These are phyloP conservation scores for Trichopoda pennipes DNA, from an alignment of 2,888 invertebrate species.

Conservation along the genomic window DNA sequence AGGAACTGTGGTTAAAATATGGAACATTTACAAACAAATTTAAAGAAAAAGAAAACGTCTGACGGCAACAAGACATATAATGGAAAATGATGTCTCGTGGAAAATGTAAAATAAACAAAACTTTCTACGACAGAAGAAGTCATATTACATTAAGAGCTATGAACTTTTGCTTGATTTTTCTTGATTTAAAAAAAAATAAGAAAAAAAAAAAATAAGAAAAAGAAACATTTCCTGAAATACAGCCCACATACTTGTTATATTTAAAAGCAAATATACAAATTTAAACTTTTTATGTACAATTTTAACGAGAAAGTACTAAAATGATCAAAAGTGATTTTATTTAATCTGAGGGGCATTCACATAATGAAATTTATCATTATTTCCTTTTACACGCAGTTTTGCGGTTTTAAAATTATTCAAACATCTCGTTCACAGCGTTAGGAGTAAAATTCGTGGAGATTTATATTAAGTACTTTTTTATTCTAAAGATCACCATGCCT, in stretches of 20 bases:
- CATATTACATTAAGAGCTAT: background rate
- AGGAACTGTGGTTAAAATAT: background rate
- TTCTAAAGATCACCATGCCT: too few species aligned
- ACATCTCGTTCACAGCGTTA: too few species aligned
- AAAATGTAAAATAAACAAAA: constrained; percentile 52
- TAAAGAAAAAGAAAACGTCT: constrained; percentile 47
- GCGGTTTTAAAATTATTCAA: too few species aligned
- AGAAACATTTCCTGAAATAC: constrained; percentile 59
- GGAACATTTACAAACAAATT: constrained; percentile 26
- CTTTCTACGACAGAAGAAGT: constrained; percentile 69
- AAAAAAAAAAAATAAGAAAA: background rate
- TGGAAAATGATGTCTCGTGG: constrained; percentile 73
- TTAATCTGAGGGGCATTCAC: constrained; percentile 31
- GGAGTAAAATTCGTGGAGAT: too few species aligned
- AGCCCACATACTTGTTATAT: constrained; percentile 52
- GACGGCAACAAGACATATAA: constrained; percentile 70
- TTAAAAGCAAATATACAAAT: constrained; percentile 22
- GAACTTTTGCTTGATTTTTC: constrained; percentile 11
- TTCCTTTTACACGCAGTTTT: too few species aligned
- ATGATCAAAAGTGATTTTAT: background rate
- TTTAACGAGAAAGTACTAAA: constrained; percentile 16
- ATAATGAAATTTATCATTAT: too few species aligned
- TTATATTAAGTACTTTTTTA: too few species aligned
- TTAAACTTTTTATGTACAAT: constrained; percentile 15
- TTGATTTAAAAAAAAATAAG: too few species aligned